phyloP scores from a whole-genome alignment of 2,113 vertebrate species.

The pig (Sus scrofa) region T2T-Sscrofa CM000825.6:62239501-62240000 shows the following conservation, averaged over 20 bases:
- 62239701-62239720: conserved; percentile 85
- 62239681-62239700: conserved; percentile 71
- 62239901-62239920: not conserved
- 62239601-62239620: conserved; percentile 95
- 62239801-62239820: not conserved
- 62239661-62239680: conserved; percentile 87
- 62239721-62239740: conserved; percentile 73
- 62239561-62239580: conserved; percentile 91
- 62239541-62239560: fast-evolving
- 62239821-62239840: fast-evolving
- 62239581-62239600: conserved; percentile 95
- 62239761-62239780: fast-evolving
- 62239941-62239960: too few relatives aligned
- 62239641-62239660: conserved; percentile 97
- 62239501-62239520: fast-evolving
- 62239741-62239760: not conserved
- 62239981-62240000: too few relatives aligned
- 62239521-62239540: fast-evolving
- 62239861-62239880: not conserved
- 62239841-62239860: not conserved
- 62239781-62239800: not conserved
- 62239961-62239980: too few relatives aligned
- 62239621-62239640: conserved; percentile 97
- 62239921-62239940: not conserved
- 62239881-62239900: not conserved